A percentile compares a stretch with the other conserved stretches of the same genome.
These are phyloP conservation scores for Lophotis ruficrista DNA, from an alignment of 2,113 vertebrate species.

Conservation along the genomic window DNA sequence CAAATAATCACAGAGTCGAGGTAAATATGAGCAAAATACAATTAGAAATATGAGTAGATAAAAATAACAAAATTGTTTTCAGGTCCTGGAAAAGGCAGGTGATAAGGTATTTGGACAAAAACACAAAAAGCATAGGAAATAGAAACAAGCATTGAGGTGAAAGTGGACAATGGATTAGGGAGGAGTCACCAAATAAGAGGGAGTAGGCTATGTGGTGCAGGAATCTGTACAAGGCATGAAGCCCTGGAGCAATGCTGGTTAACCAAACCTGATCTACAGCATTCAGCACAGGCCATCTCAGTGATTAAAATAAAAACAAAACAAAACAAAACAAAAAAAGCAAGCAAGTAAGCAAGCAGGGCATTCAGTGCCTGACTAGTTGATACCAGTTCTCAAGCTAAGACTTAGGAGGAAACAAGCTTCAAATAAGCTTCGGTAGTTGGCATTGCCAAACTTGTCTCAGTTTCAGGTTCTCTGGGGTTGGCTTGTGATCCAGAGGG, in stretches of 20 bases:
- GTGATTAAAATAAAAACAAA: not conserved
- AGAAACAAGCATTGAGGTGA: not conserved
- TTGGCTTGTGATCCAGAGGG: not conserved
- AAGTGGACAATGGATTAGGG: not conserved
- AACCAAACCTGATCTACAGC: constrained; percentile 44
- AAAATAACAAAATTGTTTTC: not conserved
- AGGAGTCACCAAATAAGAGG: not conserved
- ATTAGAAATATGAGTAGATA: not conserved
- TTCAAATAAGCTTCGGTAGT: not conserved
- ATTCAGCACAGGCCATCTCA: not conserved
- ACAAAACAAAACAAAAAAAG: no score
- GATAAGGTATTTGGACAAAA: not conserved
- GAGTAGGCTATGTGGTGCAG: not conserved
- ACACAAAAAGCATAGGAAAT: not conserved
- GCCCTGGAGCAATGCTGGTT: not conserved
- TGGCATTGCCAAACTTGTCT: not conserved
- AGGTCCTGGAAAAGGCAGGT: not conserved
- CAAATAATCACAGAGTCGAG: not conserved
- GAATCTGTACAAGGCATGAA: not conserved
- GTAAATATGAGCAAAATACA: not conserved
- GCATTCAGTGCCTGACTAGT: not conserved
- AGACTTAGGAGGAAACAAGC: not conserved
- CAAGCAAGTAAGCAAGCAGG: not conserved
- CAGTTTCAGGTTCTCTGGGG: not conserved
- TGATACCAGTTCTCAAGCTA: not conserved